Evolutionary conservation across 2,888 invertebrate species (phyloP).

Genomic region (Microctonus brassicae): DNA sequence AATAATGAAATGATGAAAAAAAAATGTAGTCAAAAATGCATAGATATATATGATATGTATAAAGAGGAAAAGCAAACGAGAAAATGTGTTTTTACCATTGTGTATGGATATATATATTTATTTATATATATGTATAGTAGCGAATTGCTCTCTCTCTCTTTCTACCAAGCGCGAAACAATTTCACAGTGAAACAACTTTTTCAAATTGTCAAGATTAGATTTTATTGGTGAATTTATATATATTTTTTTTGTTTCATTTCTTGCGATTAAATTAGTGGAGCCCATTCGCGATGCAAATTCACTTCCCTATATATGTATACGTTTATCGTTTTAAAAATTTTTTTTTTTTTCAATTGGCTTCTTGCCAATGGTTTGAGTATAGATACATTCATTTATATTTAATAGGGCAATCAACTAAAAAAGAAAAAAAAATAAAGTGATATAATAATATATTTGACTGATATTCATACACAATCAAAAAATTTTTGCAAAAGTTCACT

Average conservation of each 20-base stretch:
- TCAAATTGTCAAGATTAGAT: conserved; percentile 36
- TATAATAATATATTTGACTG: no score
- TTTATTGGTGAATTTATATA: conserved; percentile 22
- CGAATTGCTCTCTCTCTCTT: conserved; percentile 10
- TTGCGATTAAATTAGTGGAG: conserved; percentile 13
- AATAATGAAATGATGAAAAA: conserved; percentile 2
- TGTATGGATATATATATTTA: no score
- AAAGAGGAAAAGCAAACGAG: conserved; percentile 15
- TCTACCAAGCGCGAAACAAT: conserved; percentile 31
- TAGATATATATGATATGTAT: neutral
- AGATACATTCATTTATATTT: no score
- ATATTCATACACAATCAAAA: no score
- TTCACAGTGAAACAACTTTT: conserved; percentile 37
- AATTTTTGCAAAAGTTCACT: no score
- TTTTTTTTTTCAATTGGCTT: no score
- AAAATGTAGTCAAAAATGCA: neutral
- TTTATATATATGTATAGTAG: conserved; percentile 32
- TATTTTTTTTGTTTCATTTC: conserved; percentile 24
- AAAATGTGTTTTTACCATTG: conserved; percentile 43
- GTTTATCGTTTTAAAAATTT: no score
- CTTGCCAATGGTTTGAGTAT: no score
- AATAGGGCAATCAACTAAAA: no score
- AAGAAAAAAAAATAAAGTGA: no score
- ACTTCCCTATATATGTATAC: no score
- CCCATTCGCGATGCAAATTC: conserved; percentile 27